Conservation (phyloP, 2,888 invertebrate species). For the Dynastes tityus region DNA sequence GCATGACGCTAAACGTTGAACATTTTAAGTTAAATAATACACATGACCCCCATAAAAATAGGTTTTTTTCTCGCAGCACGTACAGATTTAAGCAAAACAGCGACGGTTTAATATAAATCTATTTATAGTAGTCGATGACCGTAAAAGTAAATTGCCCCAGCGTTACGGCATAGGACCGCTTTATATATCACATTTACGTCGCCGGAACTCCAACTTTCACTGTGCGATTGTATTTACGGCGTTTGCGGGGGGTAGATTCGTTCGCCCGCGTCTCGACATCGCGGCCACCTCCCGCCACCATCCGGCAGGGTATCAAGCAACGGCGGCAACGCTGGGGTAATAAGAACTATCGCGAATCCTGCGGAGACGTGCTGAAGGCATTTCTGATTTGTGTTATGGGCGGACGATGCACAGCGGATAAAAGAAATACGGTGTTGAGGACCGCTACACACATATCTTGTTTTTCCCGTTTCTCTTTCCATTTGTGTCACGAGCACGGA, state of each 20-base stretch:
- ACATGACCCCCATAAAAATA: background rate
- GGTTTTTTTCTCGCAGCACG: background rate
- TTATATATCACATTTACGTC: constrained; percentile 46
- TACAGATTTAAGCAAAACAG: constrained; percentile 24
- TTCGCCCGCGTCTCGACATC: constrained; percentile 22
- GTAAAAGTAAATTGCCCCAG: constrained; percentile 44
- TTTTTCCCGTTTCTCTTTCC: background rate
- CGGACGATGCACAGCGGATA: constrained; percentile 59
- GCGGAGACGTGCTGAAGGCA: constrained; percentile 59
- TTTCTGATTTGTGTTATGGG: constrained; percentile 62
- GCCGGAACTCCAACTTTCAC: constrained; percentile 43
- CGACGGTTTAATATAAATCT: constrained; percentile 41
- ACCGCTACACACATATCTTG: constrained; percentile 32
- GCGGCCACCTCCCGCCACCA: constrained; percentile 21
- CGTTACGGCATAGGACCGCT: constrained; percentile 36
- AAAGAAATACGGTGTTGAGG: constrained; percentile 52
- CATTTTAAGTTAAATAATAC: background rate
- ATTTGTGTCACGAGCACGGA: constrained; percentile 26
- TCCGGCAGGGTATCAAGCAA: constrained; percentile 1
- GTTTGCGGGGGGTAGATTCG: constrained; percentile 44
- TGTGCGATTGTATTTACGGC: constrained; percentile 46
- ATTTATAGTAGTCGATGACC: constrained; percentile 44
- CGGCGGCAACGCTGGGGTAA: constrained; percentile 33
- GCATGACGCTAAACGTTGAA: background rate
- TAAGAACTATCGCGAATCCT: constrained; percentile 54